Percentiles rank a stretch among this genome's conserved stretches.
These are phyloP conservation scores for Hyles lineata DNA, from an alignment of 2,888 invertebrate species.

Conservation along the genomic window DNA sequence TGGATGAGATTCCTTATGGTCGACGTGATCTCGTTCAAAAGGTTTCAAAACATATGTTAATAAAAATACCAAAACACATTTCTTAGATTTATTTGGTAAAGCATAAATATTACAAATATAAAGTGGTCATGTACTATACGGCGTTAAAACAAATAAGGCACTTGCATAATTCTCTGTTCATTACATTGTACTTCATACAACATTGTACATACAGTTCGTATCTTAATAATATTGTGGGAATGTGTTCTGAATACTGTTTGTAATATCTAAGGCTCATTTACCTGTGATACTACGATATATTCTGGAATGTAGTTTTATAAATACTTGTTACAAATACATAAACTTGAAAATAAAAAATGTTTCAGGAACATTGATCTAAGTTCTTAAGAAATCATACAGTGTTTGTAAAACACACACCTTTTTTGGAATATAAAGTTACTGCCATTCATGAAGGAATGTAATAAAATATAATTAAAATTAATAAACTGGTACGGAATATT, in stretches of 20 bases:
- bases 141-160: conserved; percentile 47
- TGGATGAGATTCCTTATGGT: background rate
- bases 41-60: conserved; percentile 32
- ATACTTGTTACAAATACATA: background rate
- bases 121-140: conserved; percentile 52
- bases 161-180: conserved; percentile 35
- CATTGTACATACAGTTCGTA: conserved; percentile 6
- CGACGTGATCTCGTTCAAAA: conserved; percentile 20
- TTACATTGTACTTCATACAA: conserved; percentile 39
- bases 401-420: background rate
- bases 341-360: background rate
- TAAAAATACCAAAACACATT: conserved; percentile 14
- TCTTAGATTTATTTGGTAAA: conserved; percentile 54
- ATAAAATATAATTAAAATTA: background rate
- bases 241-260: conserved; percentile 60
- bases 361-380: background rate
- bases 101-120: conserved; percentile 52
- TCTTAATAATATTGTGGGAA: conserved; percentile 52
- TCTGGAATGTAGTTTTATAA: background rate
- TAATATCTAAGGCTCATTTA: conserved; percentile 8
- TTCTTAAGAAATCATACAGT: background rate
- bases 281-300: background rate
- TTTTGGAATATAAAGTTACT: background rate
- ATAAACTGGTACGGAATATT: background rate
- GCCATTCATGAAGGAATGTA: conserved; percentile 10